A percentile compares a stretch with the other conserved stretches of the same genome.
Evolutionary conservation across 2,113 vertebrate species (phyloP).

Genomic region (Pavo muticus): DNA sequence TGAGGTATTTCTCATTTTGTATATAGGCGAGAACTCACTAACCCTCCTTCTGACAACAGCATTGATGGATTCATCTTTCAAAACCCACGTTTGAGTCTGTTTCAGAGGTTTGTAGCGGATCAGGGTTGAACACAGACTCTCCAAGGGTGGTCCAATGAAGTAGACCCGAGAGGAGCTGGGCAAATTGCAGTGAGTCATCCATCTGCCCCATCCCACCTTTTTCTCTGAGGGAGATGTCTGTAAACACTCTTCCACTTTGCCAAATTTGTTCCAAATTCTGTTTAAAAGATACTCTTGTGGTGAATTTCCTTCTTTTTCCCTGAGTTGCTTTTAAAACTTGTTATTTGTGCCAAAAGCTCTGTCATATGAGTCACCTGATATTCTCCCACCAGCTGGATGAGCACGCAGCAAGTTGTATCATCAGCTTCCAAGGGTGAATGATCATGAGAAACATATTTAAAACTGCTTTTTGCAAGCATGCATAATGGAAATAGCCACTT

Average conservation of each 20-base stretch:
- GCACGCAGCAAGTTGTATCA: constrained; percentile 9
- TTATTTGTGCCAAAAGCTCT: constrained; percentile 36
- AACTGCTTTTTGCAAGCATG: background rate
- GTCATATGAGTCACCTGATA: constrained; percentile 28
- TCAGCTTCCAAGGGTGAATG: constrained; percentile 32
- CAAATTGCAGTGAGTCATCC: background rate
- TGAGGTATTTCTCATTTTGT: background rate
- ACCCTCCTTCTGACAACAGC: background rate
- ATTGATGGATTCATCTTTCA: background rate
- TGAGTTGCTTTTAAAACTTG: background rate
- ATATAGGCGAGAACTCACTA: background rate
- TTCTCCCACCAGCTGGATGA: constrained; percentile 42
- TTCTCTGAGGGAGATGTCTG: background rate
- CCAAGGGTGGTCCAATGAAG: background rate
- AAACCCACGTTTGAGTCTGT: background rate
- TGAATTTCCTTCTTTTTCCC: background rate
- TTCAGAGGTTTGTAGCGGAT: background rate
- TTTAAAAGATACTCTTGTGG: background rate
- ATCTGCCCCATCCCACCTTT: background rate
- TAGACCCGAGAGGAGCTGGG: background rate
- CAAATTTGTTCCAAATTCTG: background rate
- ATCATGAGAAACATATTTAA: constrained; percentile 40
- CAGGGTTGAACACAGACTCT: background rate
- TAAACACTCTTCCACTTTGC: background rate
- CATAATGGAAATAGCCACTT: constrained; percentile 20